Percentiles rank a stretch among this genome's conserved stretches.
These are phyloP conservation scores for Anguilla marmorata DNA, from an alignment of 2,797 vertebrate genomes.

Conservation along the genomic window DNA sequence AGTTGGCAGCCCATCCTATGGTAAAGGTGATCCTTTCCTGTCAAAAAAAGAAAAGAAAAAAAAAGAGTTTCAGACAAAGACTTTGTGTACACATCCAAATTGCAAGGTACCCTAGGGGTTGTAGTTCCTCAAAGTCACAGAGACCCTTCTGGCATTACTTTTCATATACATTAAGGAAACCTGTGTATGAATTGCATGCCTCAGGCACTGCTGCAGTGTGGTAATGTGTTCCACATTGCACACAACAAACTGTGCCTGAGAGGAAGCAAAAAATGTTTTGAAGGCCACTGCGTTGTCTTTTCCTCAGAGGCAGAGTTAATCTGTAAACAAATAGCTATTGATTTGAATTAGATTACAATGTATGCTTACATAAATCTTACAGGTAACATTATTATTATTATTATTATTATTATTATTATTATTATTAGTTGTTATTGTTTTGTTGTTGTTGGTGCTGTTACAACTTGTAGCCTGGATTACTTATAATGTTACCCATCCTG, in stretches of 20 bases:
- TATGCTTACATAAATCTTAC: neutral
- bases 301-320: neutral
- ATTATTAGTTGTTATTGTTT: neutral
- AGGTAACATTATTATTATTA: neutral
- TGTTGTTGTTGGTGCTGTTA: neutral
- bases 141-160: neutral
- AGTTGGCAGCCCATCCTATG: no score
- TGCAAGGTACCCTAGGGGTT: neutral
- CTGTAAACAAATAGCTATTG: neutral
- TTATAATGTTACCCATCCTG: neutral
- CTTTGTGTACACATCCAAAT: neutral
- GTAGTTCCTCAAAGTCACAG: constrained; percentile 20
- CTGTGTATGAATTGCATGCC: neutral
- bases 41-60: neutral
- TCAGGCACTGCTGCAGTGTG: neutral
- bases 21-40: neutral
- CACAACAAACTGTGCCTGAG: neutral
- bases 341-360: no score
- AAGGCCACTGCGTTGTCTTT: neutral
- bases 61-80: neutral
- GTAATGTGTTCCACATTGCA: neutral
- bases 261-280: neutral
- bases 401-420: neutral
- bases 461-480: neutral
- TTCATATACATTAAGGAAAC: neutral